A percentile compares a stretch with the other conserved stretches of the same genome.
Evolutionary conservation across 1,140 invertebrate genomes (phyloP).

Genomic region (Oreohelix idahoensis): DNA sequence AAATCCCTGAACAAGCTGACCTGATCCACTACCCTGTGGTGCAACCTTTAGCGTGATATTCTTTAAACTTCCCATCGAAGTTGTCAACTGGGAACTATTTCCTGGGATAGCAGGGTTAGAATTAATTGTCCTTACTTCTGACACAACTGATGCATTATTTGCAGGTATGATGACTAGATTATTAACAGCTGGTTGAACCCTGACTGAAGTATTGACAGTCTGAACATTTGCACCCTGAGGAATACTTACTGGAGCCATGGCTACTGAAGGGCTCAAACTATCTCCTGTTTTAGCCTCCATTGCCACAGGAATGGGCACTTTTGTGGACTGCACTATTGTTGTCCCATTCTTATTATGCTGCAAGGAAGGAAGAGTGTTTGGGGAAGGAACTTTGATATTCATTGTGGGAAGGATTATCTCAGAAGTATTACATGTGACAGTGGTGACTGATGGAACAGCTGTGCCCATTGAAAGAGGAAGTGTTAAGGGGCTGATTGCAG

Average conservation of each 20-base stretch:
- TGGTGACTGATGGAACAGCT: slow-evolving; percentile 11
- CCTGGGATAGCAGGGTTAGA: not conserved
- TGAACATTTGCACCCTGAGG: not conserved
- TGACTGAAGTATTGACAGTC: not conserved
- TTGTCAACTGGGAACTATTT: not conserved
- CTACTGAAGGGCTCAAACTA: not conserved
- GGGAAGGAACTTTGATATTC: slow-evolving; percentile 61
- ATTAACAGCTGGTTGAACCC: not conserved
- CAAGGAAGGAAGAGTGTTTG: slow-evolving; percentile 58
- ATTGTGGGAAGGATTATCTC: slow-evolving; percentile 54
- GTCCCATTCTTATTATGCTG: slow-evolving; percentile 55
- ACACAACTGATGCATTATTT: not conserved
- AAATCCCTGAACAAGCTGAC: slow-evolving; percentile 49
- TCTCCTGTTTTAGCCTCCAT: slow-evolving; percentile 37
- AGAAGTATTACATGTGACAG: not conserved
- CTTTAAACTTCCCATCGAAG: slow-evolving; percentile 16
- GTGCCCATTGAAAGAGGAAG: slow-evolving; percentile 22
- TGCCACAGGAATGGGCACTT: slow-evolving; percentile 56
- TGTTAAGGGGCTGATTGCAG: not conserved
- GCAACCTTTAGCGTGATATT: slow-evolving; percentile 51
- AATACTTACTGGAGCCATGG: not conserved
- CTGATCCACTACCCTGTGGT: slow-evolving; percentile 38
- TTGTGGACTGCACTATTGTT: slow-evolving; percentile 52
- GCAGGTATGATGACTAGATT: not conserved
- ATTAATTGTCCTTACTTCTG: not conserved